Conservation (phyloP, 1,140 invertebrate genomes). For the Elysia chlorotica region DNA sequence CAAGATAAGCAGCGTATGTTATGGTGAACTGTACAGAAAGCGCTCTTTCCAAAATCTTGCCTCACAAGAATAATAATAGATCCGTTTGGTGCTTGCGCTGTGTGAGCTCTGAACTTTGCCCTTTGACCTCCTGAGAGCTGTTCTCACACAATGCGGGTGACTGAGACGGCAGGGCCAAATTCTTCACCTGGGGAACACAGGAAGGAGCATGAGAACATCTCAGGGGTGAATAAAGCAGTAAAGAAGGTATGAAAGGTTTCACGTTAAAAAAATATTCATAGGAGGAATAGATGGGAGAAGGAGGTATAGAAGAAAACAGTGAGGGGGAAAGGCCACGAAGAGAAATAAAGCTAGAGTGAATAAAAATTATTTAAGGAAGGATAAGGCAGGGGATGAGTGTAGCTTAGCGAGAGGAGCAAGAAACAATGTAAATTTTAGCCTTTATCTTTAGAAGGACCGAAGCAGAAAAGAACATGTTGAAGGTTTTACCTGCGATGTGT, state of each 20-base stretch:
- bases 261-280: not conserved
- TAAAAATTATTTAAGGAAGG: not conserved
- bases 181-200: slow-evolving; percentile 6
- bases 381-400: too few species aligned
- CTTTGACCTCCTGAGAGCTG: not conserved
- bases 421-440: too few species aligned
- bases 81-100: not conserved
- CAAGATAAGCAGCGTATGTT: not conserved
- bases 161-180: slow-evolving; percentile 7
- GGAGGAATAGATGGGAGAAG: not conserved
- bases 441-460: too few species aligned
- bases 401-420: too few species aligned
- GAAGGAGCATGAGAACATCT: too few species aligned
- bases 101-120: not conserved
- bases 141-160: not conserved
- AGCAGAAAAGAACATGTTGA: too few species aligned
- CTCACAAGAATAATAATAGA: not conserved
- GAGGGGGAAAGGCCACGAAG: too few species aligned
- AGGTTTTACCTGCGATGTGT: too few species aligned
- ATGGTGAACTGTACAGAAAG: not conserved
- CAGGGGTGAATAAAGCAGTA: too few species aligned
- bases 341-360: not conserved
- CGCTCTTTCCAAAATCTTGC: not conserved
- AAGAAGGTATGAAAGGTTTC: too few species aligned
- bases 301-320: not conserved